phyloP scores from a whole-genome alignment of 2,797 vertebrate species.

The Avahi laniger region DNA sequence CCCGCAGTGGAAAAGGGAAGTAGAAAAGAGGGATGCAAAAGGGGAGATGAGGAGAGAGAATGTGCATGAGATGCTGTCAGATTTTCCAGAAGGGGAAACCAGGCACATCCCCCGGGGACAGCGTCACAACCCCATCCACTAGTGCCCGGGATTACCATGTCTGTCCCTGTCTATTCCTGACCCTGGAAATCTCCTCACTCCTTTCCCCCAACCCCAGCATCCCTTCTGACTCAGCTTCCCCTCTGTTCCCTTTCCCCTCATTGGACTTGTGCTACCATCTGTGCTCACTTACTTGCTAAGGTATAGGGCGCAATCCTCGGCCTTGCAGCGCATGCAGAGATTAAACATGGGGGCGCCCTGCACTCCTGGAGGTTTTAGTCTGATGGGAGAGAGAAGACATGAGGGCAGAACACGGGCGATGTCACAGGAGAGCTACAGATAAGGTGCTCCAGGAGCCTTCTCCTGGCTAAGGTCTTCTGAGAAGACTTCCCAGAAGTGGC shows the following conservation, averaged over 20 bases:
- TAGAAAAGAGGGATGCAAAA: neutral
- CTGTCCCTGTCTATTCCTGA: neutral
- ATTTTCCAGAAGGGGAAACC: neutral
- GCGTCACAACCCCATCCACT: too few species aligned
- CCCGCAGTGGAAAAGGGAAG: neutral
- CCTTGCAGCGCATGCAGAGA: neutral
- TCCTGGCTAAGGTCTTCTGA: neutral
- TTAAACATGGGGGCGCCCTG: neutral
- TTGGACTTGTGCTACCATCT: neutral
- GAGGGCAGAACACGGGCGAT: neutral
- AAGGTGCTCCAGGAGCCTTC: neutral
- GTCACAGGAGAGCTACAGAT: neutral
- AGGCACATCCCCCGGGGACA: too few species aligned
- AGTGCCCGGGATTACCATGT: neutral
- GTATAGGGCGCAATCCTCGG: neutral
- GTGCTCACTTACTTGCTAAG: neutral
- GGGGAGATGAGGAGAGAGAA: neutral
- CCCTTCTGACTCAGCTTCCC: neutral
- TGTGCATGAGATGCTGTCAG: neutral
- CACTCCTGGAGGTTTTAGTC: neutral
- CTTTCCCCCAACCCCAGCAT: rapidly evolving
- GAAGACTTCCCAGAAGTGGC: neutral
- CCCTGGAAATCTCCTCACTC: too few species aligned
- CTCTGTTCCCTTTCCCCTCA: rapidly evolving
- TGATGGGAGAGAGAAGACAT: neutral